phyloP scores from a whole-genome alignment of 2,113 vertebrate genomes.

The Phoenicopterus ruber region DNA sequence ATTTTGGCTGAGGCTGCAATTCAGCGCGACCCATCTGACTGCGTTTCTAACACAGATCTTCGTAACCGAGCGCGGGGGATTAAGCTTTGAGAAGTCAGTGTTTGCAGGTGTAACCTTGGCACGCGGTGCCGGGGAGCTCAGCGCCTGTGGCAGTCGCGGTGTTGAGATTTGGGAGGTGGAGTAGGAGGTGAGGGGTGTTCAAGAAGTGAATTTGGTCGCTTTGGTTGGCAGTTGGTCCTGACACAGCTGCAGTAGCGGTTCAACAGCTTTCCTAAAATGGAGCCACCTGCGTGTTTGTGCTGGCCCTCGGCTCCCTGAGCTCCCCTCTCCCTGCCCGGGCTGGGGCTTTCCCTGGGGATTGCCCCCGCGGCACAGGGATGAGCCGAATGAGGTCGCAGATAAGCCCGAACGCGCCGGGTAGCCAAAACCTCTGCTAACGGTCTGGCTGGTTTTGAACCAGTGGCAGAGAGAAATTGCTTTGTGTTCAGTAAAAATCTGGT shows the following conservation, averaged over 20 bases:
- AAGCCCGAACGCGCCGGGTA: rapidly evolving
- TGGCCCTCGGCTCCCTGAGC: neutral
- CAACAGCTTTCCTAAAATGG: slow-evolving; percentile 5
- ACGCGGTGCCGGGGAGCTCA: rapidly evolving
- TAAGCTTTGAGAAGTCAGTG: neutral
- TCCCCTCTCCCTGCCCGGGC: neutral
- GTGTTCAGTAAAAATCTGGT: neutral
- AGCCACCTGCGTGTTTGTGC: neutral
- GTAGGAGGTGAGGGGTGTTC: neutral
- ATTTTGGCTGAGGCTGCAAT: neutral
- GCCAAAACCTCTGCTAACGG: neutral
- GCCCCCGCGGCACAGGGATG: neutral
- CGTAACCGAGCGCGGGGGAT: rapidly evolving
- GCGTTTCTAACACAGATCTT: neutral
- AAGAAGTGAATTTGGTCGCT: neutral
- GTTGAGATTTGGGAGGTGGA: neutral
- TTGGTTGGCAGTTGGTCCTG: neutral
- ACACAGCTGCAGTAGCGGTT: neutral
- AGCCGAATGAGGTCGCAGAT: rapidly evolving
- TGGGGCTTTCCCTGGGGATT: neutral
- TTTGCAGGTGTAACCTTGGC: too few species aligned
- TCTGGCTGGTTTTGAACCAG: neutral
- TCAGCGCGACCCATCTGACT: neutral
- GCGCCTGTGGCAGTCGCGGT: rapidly evolving
- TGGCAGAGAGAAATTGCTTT: neutral